Base-by-base conservation (phyloP, 2,797 vertebrate genomes). In the Thripadectes ignobilis region DNA sequence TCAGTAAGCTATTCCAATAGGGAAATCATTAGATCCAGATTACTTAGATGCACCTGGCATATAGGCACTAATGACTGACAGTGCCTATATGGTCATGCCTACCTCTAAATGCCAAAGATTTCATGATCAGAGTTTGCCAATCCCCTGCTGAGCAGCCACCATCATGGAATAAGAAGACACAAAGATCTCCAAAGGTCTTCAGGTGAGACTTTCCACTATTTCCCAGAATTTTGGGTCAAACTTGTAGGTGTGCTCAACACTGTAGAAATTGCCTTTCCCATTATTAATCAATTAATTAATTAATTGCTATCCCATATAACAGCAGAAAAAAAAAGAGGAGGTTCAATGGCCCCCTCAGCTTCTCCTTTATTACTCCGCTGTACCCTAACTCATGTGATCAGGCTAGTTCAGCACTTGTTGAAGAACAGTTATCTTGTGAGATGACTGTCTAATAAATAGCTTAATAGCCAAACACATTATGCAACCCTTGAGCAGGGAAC, bases 141-240 rank as follows among this genome's bases (percentile, higher is more conserved):
- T 0, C 0, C 6, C 7, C 24, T 29, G 11, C 27, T 2, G 1
- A 54, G 15, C 21, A 63, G 30, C 16, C 4, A 48, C 10, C 32
- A 26, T 45, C 10, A 55, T 52, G 17, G 4, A 21, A 52, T 57
- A 13, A 79, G 14, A 10, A 69, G 21, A 21, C 7, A 19, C 3
- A 21, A 46, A 59, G 11, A 30, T 43, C 36, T 72, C 20, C 24
- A 48, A 49, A 45, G 32, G 22, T 48, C 24, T 83, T 63, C 8
- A 24, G 32, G 30, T 39, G 18, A 78, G 24, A 26, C 1, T 1
- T 82, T 72, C 8, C 8, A 13, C 20, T 63, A 7, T 62, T 73
- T 52, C 22, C 32, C 38, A 55, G 10, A 3, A 36, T 43, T n/a
- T 8, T 49, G 12, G 7, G 5, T 39, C 16, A 59, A 34, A 16